Base-by-base conservation (phyloP, 1,140 invertebrate genomes). In the Aphaenogaster ashmeadi region DNA sequence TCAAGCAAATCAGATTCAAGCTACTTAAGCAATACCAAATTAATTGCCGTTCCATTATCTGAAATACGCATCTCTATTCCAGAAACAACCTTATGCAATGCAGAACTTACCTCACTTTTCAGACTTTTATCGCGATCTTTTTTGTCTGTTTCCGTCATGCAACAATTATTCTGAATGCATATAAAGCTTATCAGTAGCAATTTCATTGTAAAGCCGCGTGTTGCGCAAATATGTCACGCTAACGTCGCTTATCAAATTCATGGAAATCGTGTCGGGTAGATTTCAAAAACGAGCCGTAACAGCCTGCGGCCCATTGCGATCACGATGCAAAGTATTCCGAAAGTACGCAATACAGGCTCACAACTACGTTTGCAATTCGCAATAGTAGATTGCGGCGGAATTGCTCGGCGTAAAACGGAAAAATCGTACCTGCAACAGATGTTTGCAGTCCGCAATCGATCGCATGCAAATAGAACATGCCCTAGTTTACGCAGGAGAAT, bases 141-240 rank as follows among this genome's bases (percentile, higher is more conserved):
- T 58, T 18, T 83, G 47, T 83, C 38, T 71, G 21, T 58, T 74
- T 83, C 36, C 38, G 41, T 74, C 54, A 60, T 74, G 69, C 69
- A 47, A 74, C 69, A 41, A 47, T 83, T 83, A 69, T 18, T 13
- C 41, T 9, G 27, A 27, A 74, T 38, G 52, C 15, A 33, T 60
- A 74, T 56, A 21, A 50, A 50, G 41, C 41, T 58, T 81, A 81
- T 81, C 79, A 21, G 64, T 8, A n/a, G 38, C 27, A 15, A 54
- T 72, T 72, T 72, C 60, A 38, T 79, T 36, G 52, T 83, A 47
- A 47, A 36, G 18, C 41, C 21, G 52, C 78, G 15, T 21, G 8
- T 36, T 58, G 67, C 18, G 52, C 67, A 44, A 47, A 83, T 83
- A 58, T 47, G 52, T 60, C 67, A 83, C 79, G 66, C 80, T 11